A percentile compares a stretch with the other conserved stretches of the same genome.
Evolutionary conservation across 2,888 invertebrate species (phyloP).

Genomic region (Euspilapteryx auroguttella): DNA sequence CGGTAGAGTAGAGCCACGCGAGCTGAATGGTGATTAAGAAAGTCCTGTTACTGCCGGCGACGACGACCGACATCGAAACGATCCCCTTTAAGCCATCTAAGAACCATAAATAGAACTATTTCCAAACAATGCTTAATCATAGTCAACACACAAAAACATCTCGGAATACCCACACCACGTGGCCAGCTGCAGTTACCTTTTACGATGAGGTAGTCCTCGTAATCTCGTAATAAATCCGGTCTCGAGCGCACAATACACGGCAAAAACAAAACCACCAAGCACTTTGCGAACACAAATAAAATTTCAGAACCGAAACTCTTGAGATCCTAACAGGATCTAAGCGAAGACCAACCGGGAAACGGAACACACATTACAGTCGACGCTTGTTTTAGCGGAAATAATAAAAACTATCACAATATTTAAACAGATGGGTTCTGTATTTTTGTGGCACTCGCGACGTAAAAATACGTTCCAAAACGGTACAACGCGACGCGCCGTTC

Average conservation of each 20-base stretch:
- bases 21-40: conserved; percentile 51
- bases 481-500: conserved; percentile 14
- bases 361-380: conserved; percentile 28
- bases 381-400: conserved; percentile 25
- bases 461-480: conserved; percentile 10
- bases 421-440: conserved; percentile 54
- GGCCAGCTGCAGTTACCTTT: conserved; percentile 17
- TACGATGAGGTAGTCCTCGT: conserved; percentile 28
- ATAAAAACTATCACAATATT: conserved; percentile 48
- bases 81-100: neutral
- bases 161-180: conserved; percentile 11
- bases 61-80: conserved; percentile 8
- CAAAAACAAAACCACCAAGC: conserved; percentile 41
- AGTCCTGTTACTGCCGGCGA: conserved; percentile 44
- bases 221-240: conserved; percentile 50
- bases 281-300: conserved; percentile 39
- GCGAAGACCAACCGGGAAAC: conserved; percentile 11
- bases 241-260: conserved; percentile 26
- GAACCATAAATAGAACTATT: neutral
- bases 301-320: conserved; percentile 11
- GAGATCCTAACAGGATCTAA: conserved; percentile 14
- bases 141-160: neutral
- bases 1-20: conserved; percentile 36
- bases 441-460: conserved; percentile 43
- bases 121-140: too few relatives aligned